phyloP scores from a whole-genome alignment of 2,113 vertebrate species.

The Syrmaticus mikado region DNA sequence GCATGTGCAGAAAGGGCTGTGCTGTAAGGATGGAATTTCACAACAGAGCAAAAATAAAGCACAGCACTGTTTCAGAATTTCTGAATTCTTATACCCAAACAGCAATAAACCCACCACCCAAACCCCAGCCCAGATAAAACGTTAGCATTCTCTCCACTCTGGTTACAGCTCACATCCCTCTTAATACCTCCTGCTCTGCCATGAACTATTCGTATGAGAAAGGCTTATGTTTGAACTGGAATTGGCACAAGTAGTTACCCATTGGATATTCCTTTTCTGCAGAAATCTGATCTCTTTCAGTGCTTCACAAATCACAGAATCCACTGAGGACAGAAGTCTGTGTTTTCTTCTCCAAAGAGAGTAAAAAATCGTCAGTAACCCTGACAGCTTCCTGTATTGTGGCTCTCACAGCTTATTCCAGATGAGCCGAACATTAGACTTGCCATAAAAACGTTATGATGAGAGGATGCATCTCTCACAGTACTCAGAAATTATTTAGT shows the following conservation, averaged over 20 bases:
- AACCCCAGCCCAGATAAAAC: constrained; percentile 34
- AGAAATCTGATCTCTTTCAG: constrained; percentile 68
- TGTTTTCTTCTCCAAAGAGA: constrained; percentile 64
- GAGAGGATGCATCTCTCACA: constrained; percentile 60
- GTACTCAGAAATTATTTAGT: constrained; percentile 46
- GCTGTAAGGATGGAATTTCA: constrained; percentile 59
- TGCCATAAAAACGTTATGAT: constrained; percentile 69
- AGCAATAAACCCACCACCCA: constrained; percentile 51
- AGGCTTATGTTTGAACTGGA: constrained; percentile 66
- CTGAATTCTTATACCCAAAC: constrained; percentile 48
- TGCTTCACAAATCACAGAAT: constrained; percentile 58
- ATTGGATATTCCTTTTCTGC: constrained; percentile 65
- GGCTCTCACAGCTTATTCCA: constrained; percentile 50
- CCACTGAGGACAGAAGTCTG: constrained; percentile 41
- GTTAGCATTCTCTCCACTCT: constrained; percentile 41
- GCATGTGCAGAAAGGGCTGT: neutral
- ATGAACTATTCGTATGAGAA: constrained; percentile 52
- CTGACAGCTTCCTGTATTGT: constrained; percentile 55
- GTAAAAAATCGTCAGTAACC: constrained; percentile 60
- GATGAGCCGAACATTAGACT: constrained; percentile 56
- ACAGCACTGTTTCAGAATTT: neutral
- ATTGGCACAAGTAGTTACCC: constrained; percentile 66
- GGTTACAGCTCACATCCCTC: constrained; percentile 37
- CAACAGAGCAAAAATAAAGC: constrained; percentile 66
- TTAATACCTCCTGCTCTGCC: constrained; percentile 32